These are phyloP conservation scores for Procavia capensis DNA, from an alignment of 2,113 vertebrate genomes.

Conservation along the genomic window DNA sequence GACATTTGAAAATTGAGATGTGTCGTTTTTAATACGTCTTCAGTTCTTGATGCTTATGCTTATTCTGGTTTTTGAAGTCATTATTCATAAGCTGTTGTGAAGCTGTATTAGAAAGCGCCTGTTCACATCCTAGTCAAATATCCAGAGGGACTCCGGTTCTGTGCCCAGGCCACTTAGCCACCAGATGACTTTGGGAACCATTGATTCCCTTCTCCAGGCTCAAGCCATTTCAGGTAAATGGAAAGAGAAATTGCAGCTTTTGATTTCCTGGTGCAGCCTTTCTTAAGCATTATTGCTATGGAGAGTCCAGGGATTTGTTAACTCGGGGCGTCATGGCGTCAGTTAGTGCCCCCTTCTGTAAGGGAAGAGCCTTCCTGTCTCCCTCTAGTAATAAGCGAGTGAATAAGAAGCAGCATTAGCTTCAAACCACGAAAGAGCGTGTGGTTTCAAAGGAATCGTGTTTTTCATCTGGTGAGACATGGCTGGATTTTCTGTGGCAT, in stretches of 20 bases:
- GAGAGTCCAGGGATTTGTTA: background rate
- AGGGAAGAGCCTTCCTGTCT: background rate
- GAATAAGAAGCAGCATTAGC: background rate
- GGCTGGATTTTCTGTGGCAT: background rate
- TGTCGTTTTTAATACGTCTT: constrained; percentile 5
- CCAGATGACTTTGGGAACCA: background rate
- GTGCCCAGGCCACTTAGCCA: background rate
- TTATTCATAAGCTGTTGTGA: background rate
- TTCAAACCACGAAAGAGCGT: background rate
- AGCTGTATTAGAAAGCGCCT: background rate
- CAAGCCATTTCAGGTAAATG: constrained; percentile 31
- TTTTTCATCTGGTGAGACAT: background rate
- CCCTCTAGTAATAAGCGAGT: background rate
- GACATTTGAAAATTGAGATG: background rate
- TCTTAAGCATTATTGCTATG: background rate
- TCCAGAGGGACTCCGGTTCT: background rate
- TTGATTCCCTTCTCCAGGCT: background rate
- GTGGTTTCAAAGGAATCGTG: constrained; percentile 22
- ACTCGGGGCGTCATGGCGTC: background rate
- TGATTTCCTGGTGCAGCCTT: constrained; percentile 33
- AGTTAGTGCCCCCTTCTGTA: background rate
- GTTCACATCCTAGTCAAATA: background rate
- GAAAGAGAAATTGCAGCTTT: constrained; percentile 20
- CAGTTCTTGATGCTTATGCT: background rate
- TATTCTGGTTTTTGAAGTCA: background rate